A percentile compares a stretch with the other conserved stretches of the same genome.
phyloP scores from a whole-genome alignment of 2,797 vertebrate genomes.

The Urophycis tenuis region DNA sequence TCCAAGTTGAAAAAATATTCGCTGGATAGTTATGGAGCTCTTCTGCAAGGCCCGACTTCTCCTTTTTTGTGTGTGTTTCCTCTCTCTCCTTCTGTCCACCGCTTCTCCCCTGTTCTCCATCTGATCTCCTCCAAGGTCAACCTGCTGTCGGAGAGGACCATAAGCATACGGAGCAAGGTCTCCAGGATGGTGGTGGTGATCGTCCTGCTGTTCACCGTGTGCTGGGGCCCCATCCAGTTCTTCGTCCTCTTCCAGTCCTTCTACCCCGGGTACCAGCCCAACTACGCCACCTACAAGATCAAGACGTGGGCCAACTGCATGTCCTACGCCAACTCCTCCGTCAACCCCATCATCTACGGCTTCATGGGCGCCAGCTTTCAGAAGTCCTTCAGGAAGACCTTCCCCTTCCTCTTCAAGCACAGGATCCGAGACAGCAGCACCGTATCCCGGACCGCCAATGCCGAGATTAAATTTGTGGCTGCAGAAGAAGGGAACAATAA shows the following conservation, averaged over 20 bases:
- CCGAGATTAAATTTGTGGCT: conserved; percentile 81
- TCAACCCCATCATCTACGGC: conserved; percentile 82
- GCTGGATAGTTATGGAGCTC: background rate
- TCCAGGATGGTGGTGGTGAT: conserved; percentile 86
- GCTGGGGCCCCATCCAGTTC: conserved; percentile 81
- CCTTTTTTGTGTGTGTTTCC: no score
- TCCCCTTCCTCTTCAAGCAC: conserved; percentile 77
- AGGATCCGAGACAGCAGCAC: conserved; percentile 75
- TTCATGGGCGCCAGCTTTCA: conserved; percentile 84
- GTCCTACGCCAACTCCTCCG: conserved; percentile 84
- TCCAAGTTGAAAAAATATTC: background rate
- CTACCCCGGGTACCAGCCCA: conserved; percentile 71
- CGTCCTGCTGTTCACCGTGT: conserved; percentile 75
- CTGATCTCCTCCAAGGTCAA: conserved; percentile 64
- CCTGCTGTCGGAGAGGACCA: conserved; percentile 77
- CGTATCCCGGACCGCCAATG: conserved; percentile 76
- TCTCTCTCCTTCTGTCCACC: no score
- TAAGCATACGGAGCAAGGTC: conserved; percentile 78
- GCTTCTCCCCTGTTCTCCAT: background rate
- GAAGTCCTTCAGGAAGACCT: conserved; percentile 81
- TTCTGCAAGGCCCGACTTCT: background rate
- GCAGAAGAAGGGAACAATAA: conserved; percentile 66
- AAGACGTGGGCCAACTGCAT: conserved; percentile 88
- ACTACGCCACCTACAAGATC: conserved; percentile 80
- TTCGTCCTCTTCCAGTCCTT: conserved; percentile 77